Evolutionary conservation across 2,113 vertebrate genomes (phyloP).

Genomic region (Tupaia tana): DNA sequence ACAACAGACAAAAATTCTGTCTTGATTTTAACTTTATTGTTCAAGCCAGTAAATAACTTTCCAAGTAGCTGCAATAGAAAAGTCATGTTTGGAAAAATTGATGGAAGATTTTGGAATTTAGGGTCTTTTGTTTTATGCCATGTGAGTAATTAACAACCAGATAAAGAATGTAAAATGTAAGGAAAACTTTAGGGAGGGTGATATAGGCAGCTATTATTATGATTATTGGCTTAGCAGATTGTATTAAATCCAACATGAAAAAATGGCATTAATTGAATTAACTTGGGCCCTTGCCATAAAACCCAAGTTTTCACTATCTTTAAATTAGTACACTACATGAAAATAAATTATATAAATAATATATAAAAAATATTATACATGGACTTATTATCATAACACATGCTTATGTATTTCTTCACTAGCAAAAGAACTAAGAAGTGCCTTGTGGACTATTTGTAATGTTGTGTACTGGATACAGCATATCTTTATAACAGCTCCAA

Average conservation of each 20-base stretch:
- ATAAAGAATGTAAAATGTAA: not conserved
- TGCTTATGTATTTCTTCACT: not conserved
- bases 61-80: not conserved
- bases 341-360: not conserved
- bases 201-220: not conserved
- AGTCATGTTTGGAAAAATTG: not conserved
- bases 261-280: slow-evolving; percentile 2
- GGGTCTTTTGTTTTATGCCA: not conserved
- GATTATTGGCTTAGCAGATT: not conserved
- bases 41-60: not conserved
- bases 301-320: not conserved
- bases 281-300: not conserved
- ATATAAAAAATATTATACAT: not conserved
- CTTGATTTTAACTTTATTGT: not conserved
- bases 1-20: not conserved
- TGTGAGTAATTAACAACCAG: not conserved
- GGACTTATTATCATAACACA: not conserved
- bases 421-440: not conserved
- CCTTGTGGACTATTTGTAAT: not conserved
- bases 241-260: not conserved
- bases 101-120: not conserved
- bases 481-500: not conserved
- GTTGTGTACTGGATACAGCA: not conserved
- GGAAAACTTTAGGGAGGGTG: not conserved
- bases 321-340: not conserved